Evolutionary conservation across 2,113 vertebrate genomes (phyloP), one percentile per base, ranked within the genome.

Genomic region (Thamnophis sirtalis): DNA sequence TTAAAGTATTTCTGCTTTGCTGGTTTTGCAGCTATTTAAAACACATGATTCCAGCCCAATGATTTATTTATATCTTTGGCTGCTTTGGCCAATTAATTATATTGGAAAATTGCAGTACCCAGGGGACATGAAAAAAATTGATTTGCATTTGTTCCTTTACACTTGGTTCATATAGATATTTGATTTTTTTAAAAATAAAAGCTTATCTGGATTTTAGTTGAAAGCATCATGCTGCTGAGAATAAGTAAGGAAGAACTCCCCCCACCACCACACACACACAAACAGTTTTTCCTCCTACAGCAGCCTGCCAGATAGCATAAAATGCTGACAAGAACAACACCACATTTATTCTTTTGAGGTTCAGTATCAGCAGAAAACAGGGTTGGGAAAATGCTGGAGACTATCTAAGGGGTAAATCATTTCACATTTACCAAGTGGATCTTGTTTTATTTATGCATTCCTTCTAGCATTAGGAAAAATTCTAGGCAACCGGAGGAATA

Each of bases 1-100:
- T 1, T 7, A 60, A 51, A 56, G 4, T 3, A 60, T 15, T 68
- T 87, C 7, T 49, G 22, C 9, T 56, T 68, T 54, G 4, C 9
- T 24, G 21, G 26, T 91, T 90, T 91, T 90, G 26, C 50, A 33
- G 21, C 86, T 80, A 55, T 93, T 93, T 93, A 88, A 38, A n/a
- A 13, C 5, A 86, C 51, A 10, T 28, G 87, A 85, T 22, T 73
- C 6, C 48, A 73, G 28, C 38, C 43, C 11, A 8, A 1, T 63
- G 38, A 17, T 91, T 56, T 92, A 93, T 60, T 88, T 48, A 89
- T 80, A 89, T 3, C 9, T 60, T 13, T 5, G 90, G 9, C 26
- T 91, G 33, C n/a, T 60, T 91, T 60, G 86, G 55, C 15, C 49
- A 53, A 6, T 88, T 92, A 93, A 51, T 21, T 10, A 90, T 55